A percentile compares a stretch with the other conserved stretches of the same genome.
Conservation (phyloP, 2,113 vertebrate genomes). For the Oreochromis niloticus region DNA sequence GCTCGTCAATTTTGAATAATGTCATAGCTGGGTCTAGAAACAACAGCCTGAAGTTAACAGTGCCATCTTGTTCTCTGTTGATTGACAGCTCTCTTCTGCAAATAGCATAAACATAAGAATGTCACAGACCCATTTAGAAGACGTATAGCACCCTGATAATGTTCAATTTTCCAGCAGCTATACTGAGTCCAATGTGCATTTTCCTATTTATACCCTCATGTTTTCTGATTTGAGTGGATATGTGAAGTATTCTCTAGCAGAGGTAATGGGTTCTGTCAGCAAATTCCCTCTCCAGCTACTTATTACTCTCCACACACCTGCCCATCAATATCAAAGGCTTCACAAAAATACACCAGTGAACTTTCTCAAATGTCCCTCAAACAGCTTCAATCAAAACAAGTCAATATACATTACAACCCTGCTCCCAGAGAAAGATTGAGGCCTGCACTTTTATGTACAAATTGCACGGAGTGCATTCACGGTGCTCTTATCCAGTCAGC, state of each 20-base stretch:
- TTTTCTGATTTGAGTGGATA: conserved; percentile 54
- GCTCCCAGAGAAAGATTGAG: conserved; percentile 8
- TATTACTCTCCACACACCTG: conserved; percentile 48
- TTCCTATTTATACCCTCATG: conserved; percentile 49
- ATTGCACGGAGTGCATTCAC: neutral
- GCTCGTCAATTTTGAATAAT: conserved; percentile 37
- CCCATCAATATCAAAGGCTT: conserved; percentile 37
- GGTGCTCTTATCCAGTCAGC: conserved; percentile 16
- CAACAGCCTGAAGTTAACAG: conserved; percentile 22
- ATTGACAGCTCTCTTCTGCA: conserved; percentile 41
- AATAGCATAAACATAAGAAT: conserved; percentile 24
- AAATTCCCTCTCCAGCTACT: conserved; percentile 30
- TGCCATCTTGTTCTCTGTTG: conserved; percentile 13
- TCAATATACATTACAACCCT: conserved; percentile 32
- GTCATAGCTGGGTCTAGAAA: neutral
- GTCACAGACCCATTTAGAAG: conserved; percentile 36
- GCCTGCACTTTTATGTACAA: conserved; percentile 25
- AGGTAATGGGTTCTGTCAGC: conserved; percentile 59
- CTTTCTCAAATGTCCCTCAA: conserved; percentile 42
- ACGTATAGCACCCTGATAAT: conserved; percentile 37
- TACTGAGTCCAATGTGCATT: conserved; percentile 31
- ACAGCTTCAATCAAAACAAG: conserved; percentile 43
- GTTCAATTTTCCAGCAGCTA: conserved; percentile 38
- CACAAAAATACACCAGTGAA: conserved; percentile 45
- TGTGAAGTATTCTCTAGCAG: conserved; percentile 43